These are phyloP conservation scores for Pachycephus smyrnensis DNA, from an alignment of 2,888 invertebrate species.

Conservation along the genomic window DNA sequence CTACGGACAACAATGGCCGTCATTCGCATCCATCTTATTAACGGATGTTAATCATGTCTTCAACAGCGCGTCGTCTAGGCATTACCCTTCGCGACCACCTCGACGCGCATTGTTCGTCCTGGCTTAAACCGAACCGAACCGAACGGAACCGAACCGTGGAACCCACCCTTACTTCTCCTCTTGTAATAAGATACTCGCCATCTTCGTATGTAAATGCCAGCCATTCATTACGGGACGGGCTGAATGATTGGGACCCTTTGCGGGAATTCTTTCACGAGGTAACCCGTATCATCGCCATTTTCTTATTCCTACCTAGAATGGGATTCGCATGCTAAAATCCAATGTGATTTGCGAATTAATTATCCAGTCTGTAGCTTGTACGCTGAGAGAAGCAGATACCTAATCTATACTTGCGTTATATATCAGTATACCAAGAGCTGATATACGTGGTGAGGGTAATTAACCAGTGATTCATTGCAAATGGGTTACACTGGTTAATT, in stretches of 20 bases:
- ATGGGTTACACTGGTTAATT: not conserved
- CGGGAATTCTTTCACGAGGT: slow-evolving; percentile 59
- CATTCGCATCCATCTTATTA: slow-evolving; percentile 66
- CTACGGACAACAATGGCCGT: slow-evolving; percentile 60
- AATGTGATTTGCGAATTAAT: not conserved
- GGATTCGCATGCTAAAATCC: not conserved
- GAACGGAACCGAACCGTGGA: slow-evolving; percentile 39
- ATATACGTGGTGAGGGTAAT: not conserved
- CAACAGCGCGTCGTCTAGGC: slow-evolving; percentile 62
- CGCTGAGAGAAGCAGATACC: not conserved
- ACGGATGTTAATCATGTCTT: slow-evolving; percentile 68
- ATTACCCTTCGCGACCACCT: slow-evolving; percentile 64
- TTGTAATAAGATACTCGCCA: slow-evolving; percentile 67
- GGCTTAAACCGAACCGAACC: slow-evolving; percentile 43
- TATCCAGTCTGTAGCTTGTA: not conserved
- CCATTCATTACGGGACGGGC: slow-evolving; percentile 64
- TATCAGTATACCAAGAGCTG: not conserved
- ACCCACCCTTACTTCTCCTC: slow-evolving; percentile 46
- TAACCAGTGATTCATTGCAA: not conserved
- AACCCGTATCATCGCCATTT: not conserved
- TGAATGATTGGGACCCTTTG: slow-evolving; percentile 64
- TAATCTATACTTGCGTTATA: not conserved
- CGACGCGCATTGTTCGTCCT: slow-evolving; percentile 60
- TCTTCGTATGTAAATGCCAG: slow-evolving; percentile 66
- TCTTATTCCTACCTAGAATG: not conserved